Conservation (phyloP, 2,888 invertebrate species). For the Drosophila kanekoi region DNA sequence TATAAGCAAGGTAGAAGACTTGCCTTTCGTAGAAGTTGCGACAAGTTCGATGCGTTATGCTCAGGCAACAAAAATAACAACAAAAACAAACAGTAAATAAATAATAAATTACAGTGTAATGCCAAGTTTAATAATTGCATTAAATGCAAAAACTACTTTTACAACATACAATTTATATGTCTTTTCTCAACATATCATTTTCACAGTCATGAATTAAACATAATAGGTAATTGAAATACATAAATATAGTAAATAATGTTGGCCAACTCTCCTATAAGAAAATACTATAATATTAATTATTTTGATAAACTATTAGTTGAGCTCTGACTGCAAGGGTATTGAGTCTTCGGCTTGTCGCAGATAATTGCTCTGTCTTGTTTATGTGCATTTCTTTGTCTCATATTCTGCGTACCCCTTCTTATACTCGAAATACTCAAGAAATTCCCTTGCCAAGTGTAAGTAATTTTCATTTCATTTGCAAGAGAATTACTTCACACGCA, state of each 20-base stretch:
- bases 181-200: conserved; percentile 17
- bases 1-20: conserved; percentile 12
- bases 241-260: too few species aligned
- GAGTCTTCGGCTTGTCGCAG: background rate
- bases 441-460: conserved; percentile 47
- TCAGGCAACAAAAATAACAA: background rate
- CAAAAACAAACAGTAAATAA: conserved; percentile 16
- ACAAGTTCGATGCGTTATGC: conserved; percentile 28
- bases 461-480: conserved; percentile 71
- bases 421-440: background rate
- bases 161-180: conserved; percentile 3
- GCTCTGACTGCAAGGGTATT: background rate
- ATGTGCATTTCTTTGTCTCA: conserved; percentile 30
- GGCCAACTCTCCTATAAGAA: too few species aligned
- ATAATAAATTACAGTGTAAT: conserved; percentile 10
- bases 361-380: conserved; percentile 11
- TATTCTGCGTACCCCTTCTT: conserved; percentile 12
- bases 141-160: background rate
- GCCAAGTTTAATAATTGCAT: conserved; percentile 18
- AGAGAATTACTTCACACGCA: conserved; percentile 39
- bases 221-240: too few species aligned
- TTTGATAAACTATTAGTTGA: too few species aligned
- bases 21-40: conserved; percentile 34
- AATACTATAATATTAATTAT: too few species aligned
- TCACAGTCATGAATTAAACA: background rate